Base-by-base conservation (phyloP, 2,888 invertebrate genomes). In the Caenorhabditis virilis region DNA sequence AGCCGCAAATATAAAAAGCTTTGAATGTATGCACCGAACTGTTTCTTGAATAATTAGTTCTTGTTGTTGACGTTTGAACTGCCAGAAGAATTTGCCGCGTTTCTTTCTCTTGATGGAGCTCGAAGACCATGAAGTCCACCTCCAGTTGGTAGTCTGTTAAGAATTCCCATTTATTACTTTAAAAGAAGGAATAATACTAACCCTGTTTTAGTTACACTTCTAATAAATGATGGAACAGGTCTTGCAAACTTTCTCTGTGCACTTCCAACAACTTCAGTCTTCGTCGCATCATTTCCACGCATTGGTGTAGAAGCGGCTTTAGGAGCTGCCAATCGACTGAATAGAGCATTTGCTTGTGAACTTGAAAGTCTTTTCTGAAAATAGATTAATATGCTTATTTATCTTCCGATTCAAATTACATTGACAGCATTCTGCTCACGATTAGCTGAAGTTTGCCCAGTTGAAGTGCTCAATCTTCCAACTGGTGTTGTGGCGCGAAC, bases 81-180 rank as follows among this genome's bases (percentile, higher is more conserved):
- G 6, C 13, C 7, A 9, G 30, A 9, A 6, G 30, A 30, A 9
- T 13, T 13, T 30, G 6, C 13, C 13, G 6, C 30, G 30, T 30
- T 27, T 13, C 63, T 57, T 18, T 52, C 57, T 41, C 54, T 58
- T 4, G 64, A 64, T 27, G 58, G 58, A 22, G 64, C 64, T 45
- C 64, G 58, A n/a, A 64, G 54, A 39, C 64, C 64, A 41, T 64
- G 58, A 33, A 54, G 47, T 26, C 64, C 64, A 41, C 54, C 64
- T 9, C 50, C 30, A 5, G 58, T 51, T 38, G 64, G 57, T 25
- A 62, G 26, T 25, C 57, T 62, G 43, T 1, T 48, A 48, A 38
- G 15, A 43, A 9, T 27, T 7, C 7, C 15, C 13, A 6, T 26
- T 26, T 43, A 43, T 4, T 27, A 43, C 7, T 46, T 33, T 42